These are phyloP conservation scores for Cataglyphis hispanica DNA, from an alignment of 1,140 invertebrate species.

Conservation along the genomic window DNA sequence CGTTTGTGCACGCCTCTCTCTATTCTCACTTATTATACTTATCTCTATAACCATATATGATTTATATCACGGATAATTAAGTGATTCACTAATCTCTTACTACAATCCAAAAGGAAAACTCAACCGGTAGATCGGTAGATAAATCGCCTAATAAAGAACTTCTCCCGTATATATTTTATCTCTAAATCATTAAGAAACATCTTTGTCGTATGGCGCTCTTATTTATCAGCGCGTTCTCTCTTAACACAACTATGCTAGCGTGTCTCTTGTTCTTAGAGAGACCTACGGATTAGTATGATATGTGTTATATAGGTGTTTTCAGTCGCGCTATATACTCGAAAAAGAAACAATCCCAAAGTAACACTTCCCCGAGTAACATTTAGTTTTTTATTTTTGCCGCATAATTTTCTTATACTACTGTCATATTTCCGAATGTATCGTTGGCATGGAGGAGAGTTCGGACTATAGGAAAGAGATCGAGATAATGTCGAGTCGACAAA, in stretches of 20 bases:
- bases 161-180: constrained; percentile 17
- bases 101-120: constrained; percentile 14
- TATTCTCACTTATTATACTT: constrained; percentile 28
- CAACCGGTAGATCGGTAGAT: constrained; percentile 9
- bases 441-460: constrained; percentile 14
- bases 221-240: constrained; percentile 4
- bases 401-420: background rate
- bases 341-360: constrained; percentile 68
- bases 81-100: constrained; percentile 4
- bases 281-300: constrained; percentile 81
- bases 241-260: constrained; percentile 47
- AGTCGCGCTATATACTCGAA: constrained; percentile 78
- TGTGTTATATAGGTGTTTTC: constrained; percentile 83
- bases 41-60: constrained; percentile 35
- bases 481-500: constrained; percentile 57
- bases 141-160: background rate
- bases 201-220: constrained; percentile 34
- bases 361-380: constrained; percentile 35
- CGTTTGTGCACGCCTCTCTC: constrained; percentile 14
- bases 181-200: constrained; percentile 58
- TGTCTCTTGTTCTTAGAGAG: constrained; percentile 72
- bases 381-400: constrained; percentile 19
- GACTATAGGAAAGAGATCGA: constrained; percentile 54
- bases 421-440: constrained; percentile 32
- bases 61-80: constrained; percentile 51